Evolutionary conservation across 2,888 invertebrate genomes (phyloP).

Genomic region (Cyclophora punctaria): DNA sequence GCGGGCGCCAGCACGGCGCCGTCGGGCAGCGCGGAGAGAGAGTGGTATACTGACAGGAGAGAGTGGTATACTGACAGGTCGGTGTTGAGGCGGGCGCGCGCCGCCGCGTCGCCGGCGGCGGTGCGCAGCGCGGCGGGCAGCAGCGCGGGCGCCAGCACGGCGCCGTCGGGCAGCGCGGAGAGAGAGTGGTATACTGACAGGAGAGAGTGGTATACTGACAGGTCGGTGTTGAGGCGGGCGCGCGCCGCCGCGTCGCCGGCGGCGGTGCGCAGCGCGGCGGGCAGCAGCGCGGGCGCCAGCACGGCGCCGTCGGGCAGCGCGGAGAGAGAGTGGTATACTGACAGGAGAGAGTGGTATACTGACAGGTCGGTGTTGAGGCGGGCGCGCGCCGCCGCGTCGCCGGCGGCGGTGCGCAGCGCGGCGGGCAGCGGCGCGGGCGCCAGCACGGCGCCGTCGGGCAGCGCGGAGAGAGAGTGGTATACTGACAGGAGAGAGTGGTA

Average conservation of each 20-base stretch:
- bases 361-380: conserved; percentile 40
- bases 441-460: conserved; percentile 38
- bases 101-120: conserved; percentile 49
- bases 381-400: conserved; percentile 54
- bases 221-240: conserved; percentile 34
- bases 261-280: conserved; percentile 82
- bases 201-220: conserved; percentile 52
- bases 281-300: not conserved
- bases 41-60: too few relatives aligned
- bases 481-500: too few relatives aligned
- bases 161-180: conserved; percentile 31
- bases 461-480: too few relatives aligned
- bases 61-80: conserved; percentile 46
- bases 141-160: conserved; percentile 12
- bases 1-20: conserved; percentile 14
- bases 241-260: conserved; percentile 53
- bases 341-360: too few relatives aligned
- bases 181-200: too few relatives aligned
- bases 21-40: conserved; percentile 34
- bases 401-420: conserved; percentile 92
- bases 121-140: conserved; percentile 82
- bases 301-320: conserved; percentile 35
- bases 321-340: too few relatives aligned
- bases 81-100: conserved; percentile 31
- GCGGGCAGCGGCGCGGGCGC: too few relatives aligned